phyloP scores from a whole-genome alignment of 2,797 vertebrate genomes.

The Enteromius afrohamiltoni region DNA sequence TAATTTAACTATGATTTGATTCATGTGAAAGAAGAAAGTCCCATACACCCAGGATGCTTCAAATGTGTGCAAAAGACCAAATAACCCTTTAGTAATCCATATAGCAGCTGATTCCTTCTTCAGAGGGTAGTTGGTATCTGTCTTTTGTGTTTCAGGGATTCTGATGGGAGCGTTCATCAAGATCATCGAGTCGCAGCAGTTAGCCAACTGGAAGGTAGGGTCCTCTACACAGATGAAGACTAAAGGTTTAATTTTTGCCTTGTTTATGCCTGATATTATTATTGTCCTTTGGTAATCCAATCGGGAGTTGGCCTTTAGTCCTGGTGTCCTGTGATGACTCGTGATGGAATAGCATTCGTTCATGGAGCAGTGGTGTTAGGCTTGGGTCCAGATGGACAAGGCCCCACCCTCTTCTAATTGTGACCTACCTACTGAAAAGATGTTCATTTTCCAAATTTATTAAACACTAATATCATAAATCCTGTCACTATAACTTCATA shows the following conservation, averaged over 20 bases:
- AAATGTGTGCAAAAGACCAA: too few species aligned
- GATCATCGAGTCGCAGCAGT: constrained; percentile 95
- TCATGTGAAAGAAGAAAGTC: too few species aligned
- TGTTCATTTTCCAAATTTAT: too few species aligned
- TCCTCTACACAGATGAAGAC: background rate
- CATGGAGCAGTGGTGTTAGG: background rate
- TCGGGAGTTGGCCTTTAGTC: background rate
- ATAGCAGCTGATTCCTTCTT: background rate
- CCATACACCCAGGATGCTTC: too few species aligned
- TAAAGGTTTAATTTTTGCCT: background rate
- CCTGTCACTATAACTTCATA: too few species aligned
- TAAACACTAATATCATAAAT: too few species aligned
- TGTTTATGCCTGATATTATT: background rate
- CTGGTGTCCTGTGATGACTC: background rate
- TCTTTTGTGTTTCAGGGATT: constrained; percentile 83
- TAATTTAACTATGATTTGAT: too few species aligned
- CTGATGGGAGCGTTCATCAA: constrained; percentile 99
- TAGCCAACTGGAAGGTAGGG: constrained; percentile 98
- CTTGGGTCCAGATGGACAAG: background rate
- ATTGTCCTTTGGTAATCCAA: background rate
- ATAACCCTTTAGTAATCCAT: too few species aligned
- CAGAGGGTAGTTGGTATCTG: background rate
- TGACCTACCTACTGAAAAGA: too few species aligned
- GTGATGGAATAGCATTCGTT: background rate
- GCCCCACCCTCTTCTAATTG: too few species aligned